These are phyloP conservation scores for Myotis findleyi DNA, from an alignment of 2,797 vertebrate genomes.

Conservation along the genomic window DNA sequence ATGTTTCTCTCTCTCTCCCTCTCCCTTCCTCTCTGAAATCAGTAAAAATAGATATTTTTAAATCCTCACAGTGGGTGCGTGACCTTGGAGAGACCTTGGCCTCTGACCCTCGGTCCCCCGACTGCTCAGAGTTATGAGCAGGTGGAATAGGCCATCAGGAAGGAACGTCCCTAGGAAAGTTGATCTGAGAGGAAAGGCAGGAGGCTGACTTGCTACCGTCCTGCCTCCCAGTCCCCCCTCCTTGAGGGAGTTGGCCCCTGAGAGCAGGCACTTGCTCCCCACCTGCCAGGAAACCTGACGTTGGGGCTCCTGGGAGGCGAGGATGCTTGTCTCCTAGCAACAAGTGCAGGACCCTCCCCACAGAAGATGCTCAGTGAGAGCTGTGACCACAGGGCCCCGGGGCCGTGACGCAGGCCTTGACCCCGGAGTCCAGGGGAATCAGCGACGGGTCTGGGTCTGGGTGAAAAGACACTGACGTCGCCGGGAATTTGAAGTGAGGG, in stretches of 20 bases:
- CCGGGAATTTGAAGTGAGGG: not conserved
- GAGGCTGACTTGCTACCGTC: not conserved
- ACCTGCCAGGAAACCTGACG: not conserved
- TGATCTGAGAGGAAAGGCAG: not conserved
- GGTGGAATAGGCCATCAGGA: not conserved
- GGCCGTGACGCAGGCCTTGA: not conserved
- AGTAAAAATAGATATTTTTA: not conserved
- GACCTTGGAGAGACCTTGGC: not conserved
- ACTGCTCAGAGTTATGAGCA: not conserved
- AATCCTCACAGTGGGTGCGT: not conserved
- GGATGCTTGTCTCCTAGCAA: not conserved
- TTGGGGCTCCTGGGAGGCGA: not conserved
- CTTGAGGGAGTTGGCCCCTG: not conserved
- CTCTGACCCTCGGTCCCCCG: not conserved
- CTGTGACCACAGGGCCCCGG: not conserved
- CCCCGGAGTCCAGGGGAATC: not conserved
- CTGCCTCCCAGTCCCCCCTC: not conserved
- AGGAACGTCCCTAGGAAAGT: not conserved
- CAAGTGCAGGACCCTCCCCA: not conserved
- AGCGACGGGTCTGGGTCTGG: not conserved
- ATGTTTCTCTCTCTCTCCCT: no score
- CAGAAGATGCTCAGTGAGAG: not conserved
- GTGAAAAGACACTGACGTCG: not conserved
- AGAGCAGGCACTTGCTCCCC: not conserved
- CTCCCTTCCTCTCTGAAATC: not conserved